Evolutionary conservation across 2,797 vertebrate species (phyloP).

Genomic region (Acanthurus tractus): DNA sequence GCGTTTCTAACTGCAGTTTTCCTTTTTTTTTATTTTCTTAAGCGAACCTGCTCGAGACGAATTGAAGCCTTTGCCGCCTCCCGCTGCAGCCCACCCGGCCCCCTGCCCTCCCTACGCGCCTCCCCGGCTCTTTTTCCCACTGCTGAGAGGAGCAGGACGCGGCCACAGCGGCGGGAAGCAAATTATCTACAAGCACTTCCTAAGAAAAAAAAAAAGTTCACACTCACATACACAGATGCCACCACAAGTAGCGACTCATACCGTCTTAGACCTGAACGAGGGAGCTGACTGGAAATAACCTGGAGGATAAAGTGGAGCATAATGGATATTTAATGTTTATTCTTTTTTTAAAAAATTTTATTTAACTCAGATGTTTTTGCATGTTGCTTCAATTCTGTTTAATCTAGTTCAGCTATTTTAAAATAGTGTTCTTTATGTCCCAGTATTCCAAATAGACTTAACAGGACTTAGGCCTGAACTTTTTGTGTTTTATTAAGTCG

Average conservation of each 20-base stretch:
- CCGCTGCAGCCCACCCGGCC: constrained; percentile 55
- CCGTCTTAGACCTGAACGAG: constrained; percentile 57
- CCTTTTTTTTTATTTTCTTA: neutral
- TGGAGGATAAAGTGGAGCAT: constrained; percentile 42
- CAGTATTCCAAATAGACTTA: neutral
- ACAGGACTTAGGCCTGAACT: constrained; percentile 26
- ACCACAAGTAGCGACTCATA: constrained; percentile 73
- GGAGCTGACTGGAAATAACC: constrained; percentile 63
- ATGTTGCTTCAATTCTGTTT: neutral
- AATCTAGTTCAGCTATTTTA: neutral
- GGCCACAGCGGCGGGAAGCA: constrained; percentile 87
- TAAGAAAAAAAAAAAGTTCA: constrained; percentile 70
- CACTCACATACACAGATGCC: constrained; percentile 74
- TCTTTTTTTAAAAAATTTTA: constrained; percentile 13
- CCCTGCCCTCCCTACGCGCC: constrained; percentile 79
- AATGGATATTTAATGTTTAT: constrained; percentile 52
- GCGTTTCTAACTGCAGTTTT: neutral
- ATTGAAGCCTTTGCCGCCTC: constrained; percentile 55
- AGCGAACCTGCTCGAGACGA: constrained; percentile 17
- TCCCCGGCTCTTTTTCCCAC: constrained; percentile 85
- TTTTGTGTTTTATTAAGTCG: constrained; percentile 22
- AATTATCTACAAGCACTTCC: constrained; percentile 77
- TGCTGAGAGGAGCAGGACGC: constrained; percentile 82
- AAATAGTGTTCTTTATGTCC: neutral
- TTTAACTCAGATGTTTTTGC: neutral